Evolutionary conservation across 2,797 vertebrate species (phyloP), one percentile per base, ranked within the genome.

Genomic region (Coracias cyanogaster): DNA sequence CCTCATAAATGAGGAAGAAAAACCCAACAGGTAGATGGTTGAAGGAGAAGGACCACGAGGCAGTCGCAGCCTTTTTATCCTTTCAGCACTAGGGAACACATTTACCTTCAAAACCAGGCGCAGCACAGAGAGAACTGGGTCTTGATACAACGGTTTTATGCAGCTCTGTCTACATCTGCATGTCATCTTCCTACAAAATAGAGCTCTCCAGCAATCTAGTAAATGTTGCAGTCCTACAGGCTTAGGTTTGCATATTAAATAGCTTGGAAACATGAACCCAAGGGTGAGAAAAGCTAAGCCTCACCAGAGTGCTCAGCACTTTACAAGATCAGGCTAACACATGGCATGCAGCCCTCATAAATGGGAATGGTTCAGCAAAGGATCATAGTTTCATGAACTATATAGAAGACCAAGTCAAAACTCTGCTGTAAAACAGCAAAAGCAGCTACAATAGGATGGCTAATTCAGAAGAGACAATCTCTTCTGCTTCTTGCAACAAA

Each of bases 221-320:
- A 89, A 79, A 86, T 48, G 60, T 58, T 69, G 73, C 35, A 58
- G 82, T n/a, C 39, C 65, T 66, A 62, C 33, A 72, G 71, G 65
- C 60, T 83, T 83, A 81, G 25, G 55, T 81, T 93, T 94, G 69
- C 84, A 48, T 65, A 71, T 51, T 83, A 89, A 90, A 95, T 45
- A 51, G 33, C 49, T 86, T 62, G 85, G 92, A 96, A 95, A 92
- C 65, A 46, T 48, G 87, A 96, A 80, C 8, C 52, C 45, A 62
- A 64, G 19, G 37, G 2, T 71, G 71, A 73, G 67, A 60, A 65
- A 89, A 93, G 46, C 61, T 92, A 60, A 94, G 79, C 46, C 72
- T 87, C 82, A 61, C 19, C 43, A 43, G 52, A n/a, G 41, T 69
- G 77, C 61, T 81, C 64, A 66, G 91, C 74, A 86, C n/a, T 87